These are phyloP conservation scores for Heteromormyrus szaboi DNA, from an alignment of 2,797 vertebrate species.

Conservation along the genomic window DNA sequence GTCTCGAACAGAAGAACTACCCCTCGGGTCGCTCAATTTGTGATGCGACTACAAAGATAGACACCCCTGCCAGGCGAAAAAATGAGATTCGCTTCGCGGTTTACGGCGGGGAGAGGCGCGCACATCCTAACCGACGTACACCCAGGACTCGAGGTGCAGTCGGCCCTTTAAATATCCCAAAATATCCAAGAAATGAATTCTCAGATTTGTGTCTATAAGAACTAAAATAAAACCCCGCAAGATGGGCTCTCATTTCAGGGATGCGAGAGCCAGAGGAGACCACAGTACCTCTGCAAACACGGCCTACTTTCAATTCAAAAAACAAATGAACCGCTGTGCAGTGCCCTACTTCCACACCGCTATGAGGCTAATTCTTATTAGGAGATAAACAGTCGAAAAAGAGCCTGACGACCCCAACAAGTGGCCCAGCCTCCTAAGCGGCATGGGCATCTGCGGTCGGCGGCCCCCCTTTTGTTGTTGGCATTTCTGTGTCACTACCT, in stretches of 20 bases:
- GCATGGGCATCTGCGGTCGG: conserved; percentile 42
- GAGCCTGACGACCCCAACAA: conserved; percentile 43
- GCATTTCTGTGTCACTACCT: conserved; percentile 41
- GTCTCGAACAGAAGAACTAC: neutral
- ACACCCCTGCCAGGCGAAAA: neutral
- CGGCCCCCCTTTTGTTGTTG: conserved; percentile 39
- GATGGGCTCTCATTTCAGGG: neutral
- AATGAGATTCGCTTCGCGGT: neutral
- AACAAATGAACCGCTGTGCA: conserved; percentile 53
- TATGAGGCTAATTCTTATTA: conserved; percentile 58
- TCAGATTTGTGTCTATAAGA: conserved; percentile 3
- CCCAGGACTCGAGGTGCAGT: neutral
- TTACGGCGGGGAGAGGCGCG: neutral
- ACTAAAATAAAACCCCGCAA: conserved; percentile 6
- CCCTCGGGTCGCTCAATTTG: neutral
- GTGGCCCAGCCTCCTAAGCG: conserved; percentile 41
- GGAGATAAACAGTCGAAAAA: conserved; percentile 58
- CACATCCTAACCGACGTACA: neutral
- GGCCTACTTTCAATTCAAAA: conserved; percentile 37
- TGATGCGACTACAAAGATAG: neutral
- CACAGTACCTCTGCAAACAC: neutral
- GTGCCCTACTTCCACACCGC: conserved; percentile 45
- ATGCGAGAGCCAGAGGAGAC: neutral
- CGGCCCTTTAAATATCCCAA: neutral
- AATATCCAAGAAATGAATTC: neutral